Base-by-base conservation (phyloP, 1,140 invertebrate species). In the Drosophila ercepeae region DNA sequence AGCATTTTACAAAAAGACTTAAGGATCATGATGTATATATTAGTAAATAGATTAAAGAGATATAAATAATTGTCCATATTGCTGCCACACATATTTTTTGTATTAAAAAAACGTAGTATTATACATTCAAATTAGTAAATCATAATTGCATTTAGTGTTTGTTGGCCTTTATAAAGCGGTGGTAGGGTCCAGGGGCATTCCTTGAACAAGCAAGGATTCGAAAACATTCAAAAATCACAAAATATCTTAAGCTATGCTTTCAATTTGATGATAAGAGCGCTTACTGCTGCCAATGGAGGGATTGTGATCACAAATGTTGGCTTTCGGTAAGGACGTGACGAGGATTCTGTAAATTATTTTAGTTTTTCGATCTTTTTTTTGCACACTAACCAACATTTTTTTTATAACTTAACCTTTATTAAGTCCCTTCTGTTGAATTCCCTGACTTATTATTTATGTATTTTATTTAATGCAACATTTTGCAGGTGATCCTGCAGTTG, bases 401-500 rank as follows among this genome's bases (percentile, higher is more conserved):
- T 4, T 45, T 44, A 16, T 5, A 21, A 18, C 1, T 4, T 27
- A 27, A 25, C 1, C n/a, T 9, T 42, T 42, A 19, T 7, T 42
- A 18, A 18, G 14, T 21, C 11, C 34, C 0, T 36, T 58, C 9
- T 11, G 19, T 59, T 41, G 8, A 46, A 48, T 36, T 60, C 14
- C 39, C 27, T 18, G 4, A 0, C 13, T 63, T 23, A 29, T 3
- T 16, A 3, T 7, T 36, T 9, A 23, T 23, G 9, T 14, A 8
- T 16, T 9, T 18, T 34, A 14, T 21, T 64, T 25, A 5, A 34
- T 51, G 18, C 6, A 19, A 19, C 29, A 3, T 23, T 7, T 69
- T 73, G n/a, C 60, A 84, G 79, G 75, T 75, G 67, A 77, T 9
- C 9, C 52, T 53, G 18, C 45, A 42, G 11, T 48, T 55, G n/a